phyloP scores from a whole-genome alignment of 2,113 vertebrate genomes.

The Ctenodactylus gundi region DNA sequence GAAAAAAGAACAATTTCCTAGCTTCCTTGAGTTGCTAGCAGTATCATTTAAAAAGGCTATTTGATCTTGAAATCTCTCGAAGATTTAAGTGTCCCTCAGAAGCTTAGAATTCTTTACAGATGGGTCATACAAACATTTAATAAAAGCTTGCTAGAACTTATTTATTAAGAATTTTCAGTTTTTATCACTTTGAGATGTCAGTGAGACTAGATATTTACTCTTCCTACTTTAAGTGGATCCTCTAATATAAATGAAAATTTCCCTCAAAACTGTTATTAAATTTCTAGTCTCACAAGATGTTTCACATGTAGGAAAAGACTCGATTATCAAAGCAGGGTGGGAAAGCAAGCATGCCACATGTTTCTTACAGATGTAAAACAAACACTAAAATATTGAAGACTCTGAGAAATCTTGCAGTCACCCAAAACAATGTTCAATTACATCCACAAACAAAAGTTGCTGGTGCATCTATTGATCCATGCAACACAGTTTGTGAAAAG shows the following conservation, averaged over 20 bases:
- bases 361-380: slow-evolving; percentile 13
- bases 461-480: not conserved
- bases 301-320: not conserved
- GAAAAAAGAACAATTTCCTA: not conserved
- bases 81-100: not conserved
- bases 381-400: not conserved
- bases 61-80: slow-evolving; percentile 30
- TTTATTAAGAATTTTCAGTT: slow-evolving; percentile 24
- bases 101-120: not conserved
- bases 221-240: not conserved
- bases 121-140: slow-evolving; percentile 2
- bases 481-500: not conserved
- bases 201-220: not conserved
- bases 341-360: not conserved
- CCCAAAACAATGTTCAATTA: not conserved
- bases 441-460: too few relatives aligned
- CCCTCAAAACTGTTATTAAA: not conserved
- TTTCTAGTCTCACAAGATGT: not conserved
- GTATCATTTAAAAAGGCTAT: slow-evolving; percentile 17
- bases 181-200: not conserved
- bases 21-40: not conserved
- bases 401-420: not conserved
- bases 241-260: not conserved
- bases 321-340: not conserved
- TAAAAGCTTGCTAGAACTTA: slow-evolving; percentile 6